These are phyloP conservation scores for Aramus guarauna DNA, from an alignment of 2,113 vertebrate species.

Conservation along the genomic window DNA sequence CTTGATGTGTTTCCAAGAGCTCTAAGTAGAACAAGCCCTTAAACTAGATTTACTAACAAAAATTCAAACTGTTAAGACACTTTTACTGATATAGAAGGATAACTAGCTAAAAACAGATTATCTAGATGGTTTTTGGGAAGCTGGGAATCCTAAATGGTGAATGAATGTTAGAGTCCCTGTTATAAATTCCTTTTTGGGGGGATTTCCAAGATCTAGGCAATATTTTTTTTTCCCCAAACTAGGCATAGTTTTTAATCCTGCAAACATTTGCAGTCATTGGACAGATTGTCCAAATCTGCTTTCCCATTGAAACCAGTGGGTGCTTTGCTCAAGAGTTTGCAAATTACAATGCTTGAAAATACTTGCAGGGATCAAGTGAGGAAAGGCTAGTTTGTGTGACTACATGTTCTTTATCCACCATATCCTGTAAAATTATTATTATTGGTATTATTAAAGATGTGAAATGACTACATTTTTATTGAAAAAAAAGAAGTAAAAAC, in stretches of 20 bases:
- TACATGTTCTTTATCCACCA: neutral
- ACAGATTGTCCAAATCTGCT: neutral
- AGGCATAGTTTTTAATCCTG: neutral
- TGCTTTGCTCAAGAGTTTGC: neutral
- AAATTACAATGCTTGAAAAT: neutral
- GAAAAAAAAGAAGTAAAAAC: neutral
- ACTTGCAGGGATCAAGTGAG: neutral
- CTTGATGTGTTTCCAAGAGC: neutral
- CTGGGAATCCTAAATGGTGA: neutral
- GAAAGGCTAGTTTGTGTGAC: neutral
- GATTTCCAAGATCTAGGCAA: neutral
- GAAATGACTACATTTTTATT: neutral
- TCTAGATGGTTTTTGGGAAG: neutral
- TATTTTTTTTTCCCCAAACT: neutral
- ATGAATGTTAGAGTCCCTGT: neutral
- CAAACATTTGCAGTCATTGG: neutral
- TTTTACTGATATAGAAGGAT: neutral
- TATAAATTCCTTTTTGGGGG: neutral
- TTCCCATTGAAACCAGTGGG: neutral
- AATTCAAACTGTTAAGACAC: neutral
- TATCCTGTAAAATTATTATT: neutral
- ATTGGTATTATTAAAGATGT: neutral
- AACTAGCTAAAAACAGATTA: neutral
- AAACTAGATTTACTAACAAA: neutral
- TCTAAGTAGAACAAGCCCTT: neutral